These are phyloP conservation scores for Neocloeon triangulifer DNA, from an alignment of 1,140 invertebrate genomes.

Conservation along the genomic window DNA sequence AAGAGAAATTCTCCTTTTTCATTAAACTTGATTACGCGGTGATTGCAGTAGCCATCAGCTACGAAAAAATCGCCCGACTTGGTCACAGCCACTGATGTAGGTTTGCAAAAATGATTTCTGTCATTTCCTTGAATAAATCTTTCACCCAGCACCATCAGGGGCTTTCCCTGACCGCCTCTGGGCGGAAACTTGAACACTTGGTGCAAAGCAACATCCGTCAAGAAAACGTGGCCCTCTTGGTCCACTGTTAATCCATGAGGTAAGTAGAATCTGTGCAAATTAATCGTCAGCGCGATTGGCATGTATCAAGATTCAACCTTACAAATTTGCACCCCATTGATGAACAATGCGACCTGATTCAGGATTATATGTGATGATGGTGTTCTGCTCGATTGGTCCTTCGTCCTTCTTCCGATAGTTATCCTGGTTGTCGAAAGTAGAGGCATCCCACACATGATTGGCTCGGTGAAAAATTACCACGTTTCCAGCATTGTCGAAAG, in stretches of 20 bases:
- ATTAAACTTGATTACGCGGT: constrained; percentile 65
- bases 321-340: constrained; percentile 60
- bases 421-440: constrained; percentile 37
- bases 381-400: constrained; percentile 45
- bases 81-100: constrained; percentile 69
- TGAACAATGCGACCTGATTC: constrained; percentile 41
- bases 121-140: constrained; percentile 59
- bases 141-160: constrained; percentile 16
- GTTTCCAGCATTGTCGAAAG: constrained; percentile 44
- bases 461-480: constrained; percentile 70
- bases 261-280: constrained; percentile 54
- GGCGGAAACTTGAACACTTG: constrained; percentile 63
- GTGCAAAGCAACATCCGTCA: constrained; percentile 84
- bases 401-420: constrained; percentile 28
- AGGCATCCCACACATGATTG: constrained; percentile 39
- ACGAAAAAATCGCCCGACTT: constrained; percentile 69
- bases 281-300: constrained; percentile 2
- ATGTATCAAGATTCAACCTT: constrained; percentile 12
- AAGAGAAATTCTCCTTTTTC: constrained; percentile 39
- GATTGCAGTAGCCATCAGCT: constrained; percentile 88
- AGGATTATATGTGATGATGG: constrained; percentile 48
- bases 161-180: constrained; percentile 12
- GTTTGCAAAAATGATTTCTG: constrained; percentile 73
- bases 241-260: constrained; percentile 87
- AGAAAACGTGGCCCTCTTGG: constrained; percentile 54